Evolutionary conservation across 2,113 vertebrate genomes (phyloP).

Genomic region (Pluvialis apricaria): DNA sequence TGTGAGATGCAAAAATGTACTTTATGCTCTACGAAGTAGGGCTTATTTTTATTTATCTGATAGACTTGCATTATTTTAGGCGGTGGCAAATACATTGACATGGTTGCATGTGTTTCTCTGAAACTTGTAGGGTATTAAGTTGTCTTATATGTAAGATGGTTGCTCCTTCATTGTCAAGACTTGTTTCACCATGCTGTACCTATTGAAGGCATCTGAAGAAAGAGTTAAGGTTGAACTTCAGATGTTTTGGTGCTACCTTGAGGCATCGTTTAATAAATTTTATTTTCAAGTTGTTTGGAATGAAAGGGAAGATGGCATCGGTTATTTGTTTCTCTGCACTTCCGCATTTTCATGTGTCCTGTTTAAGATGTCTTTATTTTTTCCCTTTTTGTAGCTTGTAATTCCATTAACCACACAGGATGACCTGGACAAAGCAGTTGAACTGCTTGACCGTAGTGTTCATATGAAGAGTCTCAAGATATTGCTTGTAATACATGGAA

Average conservation of each 20-base stretch:
- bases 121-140: background rate
- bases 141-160: background rate
- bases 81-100: background rate
- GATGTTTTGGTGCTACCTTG: background rate
- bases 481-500: constrained; percentile 87
- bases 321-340: background rate
- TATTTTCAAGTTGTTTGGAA: background rate
- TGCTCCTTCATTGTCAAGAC: background rate
- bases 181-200: background rate
- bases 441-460: constrained; percentile 93
- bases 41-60: background rate
- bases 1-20: background rate
- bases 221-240: background rate
- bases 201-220: background rate
- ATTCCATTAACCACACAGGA: constrained; percentile 96
- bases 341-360: background rate
- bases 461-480: constrained; percentile 99
- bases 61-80: background rate
- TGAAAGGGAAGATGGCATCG: background rate
- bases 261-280: background rate
- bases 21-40: background rate
- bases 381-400: constrained; percentile 79
- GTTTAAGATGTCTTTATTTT: background rate
- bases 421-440: constrained; percentile 95
- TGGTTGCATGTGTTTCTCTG: background rate